A percentile compares a stretch with the other conserved stretches of the same genome.
phyloP scores from a whole-genome alignment of 2,113 vertebrate genomes.

The Apodemus sylvaticus region DNA sequence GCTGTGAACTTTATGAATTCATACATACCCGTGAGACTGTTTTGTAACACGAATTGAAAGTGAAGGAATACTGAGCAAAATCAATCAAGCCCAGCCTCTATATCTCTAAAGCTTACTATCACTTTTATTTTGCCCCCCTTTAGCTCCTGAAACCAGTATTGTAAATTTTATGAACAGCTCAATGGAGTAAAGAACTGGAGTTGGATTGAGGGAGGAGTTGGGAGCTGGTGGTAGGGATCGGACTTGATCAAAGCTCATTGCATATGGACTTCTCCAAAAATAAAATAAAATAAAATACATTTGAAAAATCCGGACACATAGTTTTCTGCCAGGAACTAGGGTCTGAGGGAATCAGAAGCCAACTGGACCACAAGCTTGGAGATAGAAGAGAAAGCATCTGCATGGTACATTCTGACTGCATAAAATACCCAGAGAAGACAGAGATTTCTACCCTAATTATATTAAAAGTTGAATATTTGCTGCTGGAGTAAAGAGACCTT shows the following conservation, averaged over 20 bases:
- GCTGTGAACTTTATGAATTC: conserved; percentile 14
- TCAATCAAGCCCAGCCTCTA: neutral
- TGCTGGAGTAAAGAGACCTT: neutral
- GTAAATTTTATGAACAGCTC: neutral
- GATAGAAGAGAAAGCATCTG: neutral
- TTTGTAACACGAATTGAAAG: neutral
- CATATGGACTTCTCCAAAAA: neutral
- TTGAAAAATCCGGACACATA: neutral
- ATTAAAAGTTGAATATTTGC: neutral
- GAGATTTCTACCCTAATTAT: neutral
- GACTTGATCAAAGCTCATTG: neutral
- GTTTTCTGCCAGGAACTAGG: neutral
- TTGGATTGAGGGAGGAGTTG: no score
- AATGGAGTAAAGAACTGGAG: neutral
- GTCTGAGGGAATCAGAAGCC: neutral
- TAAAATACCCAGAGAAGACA: neutral
- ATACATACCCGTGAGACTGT: neutral
- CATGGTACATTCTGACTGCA: neutral
- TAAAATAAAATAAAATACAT: neutral
- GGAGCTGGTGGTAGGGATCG: neutral
- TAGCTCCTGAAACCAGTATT: neutral
- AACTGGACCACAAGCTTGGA: neutral
- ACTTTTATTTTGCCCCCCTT: neutral
- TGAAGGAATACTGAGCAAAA: neutral
- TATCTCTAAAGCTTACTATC: neutral